These are phyloP conservation scores for Scaptomyza hsui DNA, from an alignment of 1,140 invertebrate genomes.

Conservation along the genomic window DNA sequence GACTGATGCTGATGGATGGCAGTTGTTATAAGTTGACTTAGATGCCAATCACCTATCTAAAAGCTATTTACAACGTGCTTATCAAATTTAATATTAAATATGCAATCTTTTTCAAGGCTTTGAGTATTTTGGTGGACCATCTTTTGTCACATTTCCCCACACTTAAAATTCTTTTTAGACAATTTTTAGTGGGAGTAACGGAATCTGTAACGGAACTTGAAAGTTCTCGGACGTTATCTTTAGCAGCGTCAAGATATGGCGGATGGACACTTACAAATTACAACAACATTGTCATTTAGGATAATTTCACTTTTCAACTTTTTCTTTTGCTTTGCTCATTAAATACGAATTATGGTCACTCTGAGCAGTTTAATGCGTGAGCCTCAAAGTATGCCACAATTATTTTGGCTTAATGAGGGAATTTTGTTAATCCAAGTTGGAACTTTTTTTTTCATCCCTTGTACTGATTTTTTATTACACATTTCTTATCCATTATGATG, in stretches of 20 bases:
- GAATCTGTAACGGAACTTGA: background rate
- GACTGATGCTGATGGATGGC: constrained; percentile 63
- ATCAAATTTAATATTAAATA: constrained; percentile 4
- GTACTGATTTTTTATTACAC: constrained; percentile 1
- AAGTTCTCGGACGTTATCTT: background rate
- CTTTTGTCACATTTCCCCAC: background rate
- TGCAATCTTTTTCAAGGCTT: background rate
- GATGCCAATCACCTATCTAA: constrained; percentile 6
- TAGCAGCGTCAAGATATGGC: background rate
- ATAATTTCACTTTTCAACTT: background rate
- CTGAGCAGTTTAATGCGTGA: background rate
- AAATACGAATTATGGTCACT: constrained; percentile 15
- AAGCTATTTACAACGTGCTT: constrained; percentile 1
- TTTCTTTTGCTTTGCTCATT: background rate
- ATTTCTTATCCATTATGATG: constrained; percentile 11
- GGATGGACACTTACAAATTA: background rate
- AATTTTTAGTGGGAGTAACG: background rate
- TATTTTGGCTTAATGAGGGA: background rate
- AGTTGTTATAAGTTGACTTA: constrained; percentile 14
- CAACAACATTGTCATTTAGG: background rate
- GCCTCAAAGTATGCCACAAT: constrained; percentile 35
- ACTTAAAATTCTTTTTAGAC: background rate
- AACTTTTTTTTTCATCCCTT: background rate
- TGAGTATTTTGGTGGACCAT: background rate
- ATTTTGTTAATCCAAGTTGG: background rate